Percentiles rank a stretch among this genome's conserved stretches.
These are phyloP conservation scores for Cantharis rufa DNA, from an alignment of 2,888 invertebrate species.

Conservation along the genomic window DNA sequence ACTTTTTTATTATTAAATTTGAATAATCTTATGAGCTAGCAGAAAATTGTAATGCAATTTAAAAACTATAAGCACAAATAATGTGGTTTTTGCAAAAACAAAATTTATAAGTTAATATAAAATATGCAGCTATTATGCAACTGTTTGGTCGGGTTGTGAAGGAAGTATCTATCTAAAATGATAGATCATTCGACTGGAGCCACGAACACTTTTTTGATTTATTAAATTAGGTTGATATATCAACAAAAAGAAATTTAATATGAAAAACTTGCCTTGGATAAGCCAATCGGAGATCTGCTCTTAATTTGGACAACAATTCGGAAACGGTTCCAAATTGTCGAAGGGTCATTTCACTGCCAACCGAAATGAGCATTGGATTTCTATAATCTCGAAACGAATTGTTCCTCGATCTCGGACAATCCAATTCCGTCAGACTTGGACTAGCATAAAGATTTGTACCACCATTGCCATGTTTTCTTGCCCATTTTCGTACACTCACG, in stretches of 20 bases:
- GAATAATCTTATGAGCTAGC: background rate
- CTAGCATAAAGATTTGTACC: slow-evolving; percentile 46
- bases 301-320: slow-evolving; percentile 83
- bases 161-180: too few species aligned
- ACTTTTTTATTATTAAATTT: background rate
- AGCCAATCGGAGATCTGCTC: slow-evolving; percentile 82
- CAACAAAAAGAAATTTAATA: too few species aligned
- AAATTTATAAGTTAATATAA: too few species aligned
- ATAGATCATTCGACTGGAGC: too few species aligned
- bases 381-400: slow-evolving; percentile 56
- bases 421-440: slow-evolving; percentile 42
- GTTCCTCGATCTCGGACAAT: slow-evolving; percentile 42
- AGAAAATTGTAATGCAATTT: too few species aligned
- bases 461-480: slow-evolving; percentile 63
- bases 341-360: slow-evolving; percentile 82
- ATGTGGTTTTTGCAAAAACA: too few species aligned
- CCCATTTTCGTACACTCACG: slow-evolving; percentile 79
- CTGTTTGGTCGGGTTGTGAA: too few species aligned
- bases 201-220: too few species aligned
- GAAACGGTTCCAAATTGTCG: slow-evolving; percentile 86
- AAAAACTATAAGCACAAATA: too few species aligned
- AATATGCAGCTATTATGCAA: too few species aligned
- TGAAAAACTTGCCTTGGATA: slow-evolving; percentile 85
- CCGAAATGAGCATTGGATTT: slow-evolving; percentile 69
- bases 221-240: too few species aligned